A percentile compares a stretch with the other conserved stretches of the same genome.
phyloP scores from a whole-genome alignment of 2,113 vertebrate species.

The Boleophthalmus pectinirostris region DNA sequence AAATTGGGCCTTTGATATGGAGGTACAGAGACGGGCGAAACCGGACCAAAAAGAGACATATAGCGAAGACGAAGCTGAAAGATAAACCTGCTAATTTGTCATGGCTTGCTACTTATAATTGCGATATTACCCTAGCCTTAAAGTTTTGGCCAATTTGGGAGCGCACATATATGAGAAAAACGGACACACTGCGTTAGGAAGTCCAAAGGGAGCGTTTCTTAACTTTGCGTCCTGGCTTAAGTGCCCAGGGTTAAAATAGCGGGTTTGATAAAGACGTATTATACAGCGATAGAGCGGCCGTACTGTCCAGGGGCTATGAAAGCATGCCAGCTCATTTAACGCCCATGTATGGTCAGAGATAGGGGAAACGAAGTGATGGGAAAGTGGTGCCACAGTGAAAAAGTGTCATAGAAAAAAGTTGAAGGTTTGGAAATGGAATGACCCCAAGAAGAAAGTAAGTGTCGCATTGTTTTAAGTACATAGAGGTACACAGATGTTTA shows the following conservation, averaged over 20 bases:
- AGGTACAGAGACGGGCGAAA: conserved; percentile 57
- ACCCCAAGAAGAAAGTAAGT: conserved; percentile 14
- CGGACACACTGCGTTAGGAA: conserved; percentile 70
- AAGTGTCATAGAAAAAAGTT: conserved; percentile 50
- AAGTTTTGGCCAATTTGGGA: conserved; percentile 66
- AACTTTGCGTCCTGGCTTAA: conserved; percentile 45
- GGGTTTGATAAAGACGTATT: conserved; percentile 70
- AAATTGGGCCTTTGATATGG: conserved; percentile 74
- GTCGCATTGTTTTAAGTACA: background rate
- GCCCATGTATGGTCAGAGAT: conserved; percentile 62
- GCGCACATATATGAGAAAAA: conserved; percentile 43
- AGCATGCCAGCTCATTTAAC: conserved; percentile 66
- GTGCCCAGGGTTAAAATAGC: conserved; percentile 68
- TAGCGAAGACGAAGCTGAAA: conserved; percentile 42
- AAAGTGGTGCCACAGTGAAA: conserved; percentile 60
- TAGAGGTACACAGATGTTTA: too few relatives aligned
- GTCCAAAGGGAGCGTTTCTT: conserved; percentile 54
- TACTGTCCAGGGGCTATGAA: conserved; percentile 66
- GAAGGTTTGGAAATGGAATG: conserved; percentile 52
- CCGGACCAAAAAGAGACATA: conserved; percentile 54
- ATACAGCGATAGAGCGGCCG: conserved; percentile 57
- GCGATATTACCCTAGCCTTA: conserved; percentile 68
- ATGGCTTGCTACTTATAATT: conserved; percentile 76
- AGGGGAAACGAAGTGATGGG: conserved; percentile 59
- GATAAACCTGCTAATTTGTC: conserved; percentile 83